Base-by-base conservation (phyloP, 2,113 vertebrate species). In the Neodon shergylaensis region DNA sequence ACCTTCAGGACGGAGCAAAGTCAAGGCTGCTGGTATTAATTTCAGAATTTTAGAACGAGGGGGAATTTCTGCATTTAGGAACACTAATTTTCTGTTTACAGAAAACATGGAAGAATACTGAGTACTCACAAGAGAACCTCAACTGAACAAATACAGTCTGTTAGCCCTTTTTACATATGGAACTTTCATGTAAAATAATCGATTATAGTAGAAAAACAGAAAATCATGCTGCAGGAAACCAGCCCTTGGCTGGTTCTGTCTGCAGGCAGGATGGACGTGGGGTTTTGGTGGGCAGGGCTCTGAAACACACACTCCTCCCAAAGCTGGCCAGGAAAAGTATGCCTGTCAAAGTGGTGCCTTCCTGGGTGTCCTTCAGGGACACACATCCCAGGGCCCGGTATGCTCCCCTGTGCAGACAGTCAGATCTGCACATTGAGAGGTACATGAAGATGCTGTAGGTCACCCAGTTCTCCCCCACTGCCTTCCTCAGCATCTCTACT, bases 1-100 rank as follows among this genome's bases (percentile, higher is more conserved):
- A 99, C 98, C 98, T 99, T 98, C 98, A 98, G 98, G 98, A 98
- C 90, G 95, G 98, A 98, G 97, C 96, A 97, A 97, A 98, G 98
- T 98, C 98, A 99, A 97, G 98, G 97, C 98, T 96, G 61, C 84
- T 76, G 72, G 54, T 17, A 39, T 73, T 94, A 49, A 97, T 91
- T 91, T 58, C 65, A 47, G 65, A 74, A 95, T 72, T 21, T 91
- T 81, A 95, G 84, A 74, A 77, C 0, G 17, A 61, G 61, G n/a
- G 91, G 39, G 63, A 39, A 54, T 42, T 21, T 77, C 85, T 72
- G 17, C 61, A 66, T 47, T 47, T 77, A 16, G 19, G 26, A 79
- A 24, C 24, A 76, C 31, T 79, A 76, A 8, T 4, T 49, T 68
- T 28, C 22, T 4, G 21, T 73, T 73, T 54, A 52, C 73, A 83